Evolutionary conservation across 2,888 invertebrate species (phyloP), one percentile per base, ranked within the genome.

Genomic region (Synanthedon tipuliformis): DNA sequence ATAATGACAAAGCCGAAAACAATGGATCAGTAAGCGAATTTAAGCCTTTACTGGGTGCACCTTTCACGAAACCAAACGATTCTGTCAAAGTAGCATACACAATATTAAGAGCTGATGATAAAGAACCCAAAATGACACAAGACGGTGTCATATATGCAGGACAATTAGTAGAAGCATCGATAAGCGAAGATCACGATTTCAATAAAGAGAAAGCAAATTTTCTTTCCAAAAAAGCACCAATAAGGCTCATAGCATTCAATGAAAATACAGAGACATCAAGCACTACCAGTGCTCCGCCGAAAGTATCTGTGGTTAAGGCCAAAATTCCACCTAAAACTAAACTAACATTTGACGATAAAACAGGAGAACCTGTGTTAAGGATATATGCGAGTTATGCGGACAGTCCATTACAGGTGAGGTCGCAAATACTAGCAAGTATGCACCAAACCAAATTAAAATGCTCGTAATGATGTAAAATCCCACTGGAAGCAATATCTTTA

Each of bases 301-400:
- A 79, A 62, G 57, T 71, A 23, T 68, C 74, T 1, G 66, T 78
- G 4, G 75, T 84, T 0, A 85, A 84, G 63, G 82, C 82, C 0
- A 85, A 78, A 60, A 81, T 81, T 54, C 82, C 86, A 18, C 80
- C 84, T 10, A 83, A 80, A 56, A 85, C 80, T 59, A 86, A 83
- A 61, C 60, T 87, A 51, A 80, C 78, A 1, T 81, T 80, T 60
- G 87, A 86, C 55, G 81, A 82, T 53, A 79, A 81, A 54, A 83
- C 83, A 45, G 86, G 85, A 5, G 84, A 86, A 57, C 86, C 88
- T 4, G 81, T 89, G 23, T 72, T 90, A 60, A 83, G 89, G 61
- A 89, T 90, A 66, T 90, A 89, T 59, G 89, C 87, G 1, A 87
- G 83, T 61, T 87, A 86, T 54, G 64, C 78, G 41, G 80, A 84